Percentiles rank a stretch among this genome's conserved stretches.
phyloP scores from a whole-genome alignment of 2,797 vertebrate genomes.

The Ficedula albicollis region DNA sequence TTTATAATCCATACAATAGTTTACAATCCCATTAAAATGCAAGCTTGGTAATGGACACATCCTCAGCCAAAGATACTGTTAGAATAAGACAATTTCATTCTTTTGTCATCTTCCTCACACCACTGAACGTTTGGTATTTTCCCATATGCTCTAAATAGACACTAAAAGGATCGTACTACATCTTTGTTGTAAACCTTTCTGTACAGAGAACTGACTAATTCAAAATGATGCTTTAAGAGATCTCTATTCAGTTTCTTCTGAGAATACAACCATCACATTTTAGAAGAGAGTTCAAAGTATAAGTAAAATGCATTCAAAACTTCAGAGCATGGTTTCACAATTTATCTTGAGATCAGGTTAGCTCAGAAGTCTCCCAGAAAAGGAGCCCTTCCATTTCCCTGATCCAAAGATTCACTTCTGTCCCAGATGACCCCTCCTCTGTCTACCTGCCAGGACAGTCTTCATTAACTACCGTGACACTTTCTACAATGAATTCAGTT shows the following conservation, averaged over 20 bases:
- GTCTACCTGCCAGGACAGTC: background rate
- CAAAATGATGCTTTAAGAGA: background rate
- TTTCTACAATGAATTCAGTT: background rate
- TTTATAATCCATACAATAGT: background rate
- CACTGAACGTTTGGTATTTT: background rate
- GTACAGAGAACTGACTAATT: background rate
- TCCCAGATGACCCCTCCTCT: background rate
- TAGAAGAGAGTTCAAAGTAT: background rate
- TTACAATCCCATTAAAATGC: background rate
- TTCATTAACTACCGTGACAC: rapidly evolving
- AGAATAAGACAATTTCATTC: background rate
- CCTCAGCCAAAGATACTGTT: background rate
- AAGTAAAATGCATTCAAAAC: background rate
- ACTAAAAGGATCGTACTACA: background rate
- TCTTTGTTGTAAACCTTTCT: background rate
- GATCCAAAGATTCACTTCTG: background rate
- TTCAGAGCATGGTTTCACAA: background rate
- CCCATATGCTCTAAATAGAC: background rate
- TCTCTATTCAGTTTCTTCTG: background rate
- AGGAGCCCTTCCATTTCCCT: background rate
- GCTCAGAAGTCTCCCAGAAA: background rate
- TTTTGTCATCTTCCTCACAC: background rate
- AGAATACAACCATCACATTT: background rate
- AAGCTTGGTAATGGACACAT: background rate
- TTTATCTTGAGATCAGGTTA: background rate